Conservation (phyloP, 23 tunicate genomes). For the Ascidia mentula region DNA sequence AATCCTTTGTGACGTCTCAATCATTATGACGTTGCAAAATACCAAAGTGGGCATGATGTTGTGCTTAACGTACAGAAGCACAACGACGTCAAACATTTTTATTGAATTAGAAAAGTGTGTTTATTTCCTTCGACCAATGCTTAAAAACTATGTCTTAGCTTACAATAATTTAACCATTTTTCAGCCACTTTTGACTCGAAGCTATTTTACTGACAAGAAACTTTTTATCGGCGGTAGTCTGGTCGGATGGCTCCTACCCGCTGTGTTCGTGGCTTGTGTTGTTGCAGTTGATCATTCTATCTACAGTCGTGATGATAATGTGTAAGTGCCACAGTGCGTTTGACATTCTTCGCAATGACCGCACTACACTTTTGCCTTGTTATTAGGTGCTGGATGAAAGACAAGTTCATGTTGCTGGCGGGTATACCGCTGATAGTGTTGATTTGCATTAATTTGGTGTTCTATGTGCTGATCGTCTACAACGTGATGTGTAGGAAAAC, state of each 20-base stretch:
- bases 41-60: too few species aligned
- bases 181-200: too few species aligned
- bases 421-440: constrained; percentile 5
- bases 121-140: too few species aligned
- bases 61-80: too few species aligned
- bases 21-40: too few species aligned
- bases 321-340: neutral
- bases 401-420: neutral
- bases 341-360: neutral
- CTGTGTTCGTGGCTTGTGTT: constrained; percentile 2
- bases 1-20: too few species aligned
- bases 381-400: constrained; percentile 16
- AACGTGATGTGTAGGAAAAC: neutral
- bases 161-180: neutral
- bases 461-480: constrained; percentile 7
- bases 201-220: neutral
- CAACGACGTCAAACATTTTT: too few species aligned
- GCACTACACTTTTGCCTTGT: neutral
- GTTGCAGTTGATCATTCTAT: neutral
- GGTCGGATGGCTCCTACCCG: constrained; percentile 13
- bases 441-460: constrained; percentile 2
- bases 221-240: neutral
- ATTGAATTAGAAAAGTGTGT: too few species aligned
- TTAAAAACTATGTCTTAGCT: neutral
- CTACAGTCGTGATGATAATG: neutral